Base-by-base conservation (phyloP, 2,797 vertebrate species). In the Hylomyscus alleni region DNA sequence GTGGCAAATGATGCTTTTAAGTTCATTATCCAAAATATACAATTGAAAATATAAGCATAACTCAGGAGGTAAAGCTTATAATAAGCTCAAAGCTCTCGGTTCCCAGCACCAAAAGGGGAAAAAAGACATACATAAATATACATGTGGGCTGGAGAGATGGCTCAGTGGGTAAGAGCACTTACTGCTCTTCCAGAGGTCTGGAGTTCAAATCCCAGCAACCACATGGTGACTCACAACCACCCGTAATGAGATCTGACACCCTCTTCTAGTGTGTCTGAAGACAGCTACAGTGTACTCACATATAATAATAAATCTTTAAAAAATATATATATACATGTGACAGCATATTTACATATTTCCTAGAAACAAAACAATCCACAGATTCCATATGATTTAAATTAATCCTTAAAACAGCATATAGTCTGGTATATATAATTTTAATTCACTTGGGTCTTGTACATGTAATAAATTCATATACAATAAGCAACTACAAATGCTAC, bases 341-440 rank as follows among this genome's bases (percentile, higher is more conserved):
- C 22, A 73, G 11, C n/a, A 91, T 94, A 65, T 62, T 67, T 78
- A 95, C 29, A 3, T 58, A 56, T 81, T 95, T 87, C 93, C 80
- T 89, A 93, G 73, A 96, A 97, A 84, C 20, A 93, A 92, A 91
- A 31, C 56, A 80, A 93, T 50, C 47, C 7, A 58, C 4, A 80
- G 54, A 72, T 58, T 44, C 67, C 31, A 84, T 15, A 34, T 31
- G 34, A 93, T 78, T 91, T 87, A 95, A 12, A 84, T 73, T 60
- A 31, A 94, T 69, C 89, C 81, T 93, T 94, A 90, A 90, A 94
- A 94, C 4, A 83, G 54, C 19, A 89, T 3, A 93, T 1, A 69
- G 11, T 54, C 40, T 95, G 37, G 2, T 80, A 93, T 58, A 76
- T 3, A 54, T 26, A 65, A 91, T 92, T 89, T 94, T 85, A 96